phyloP scores from a whole-genome alignment of 2,797 vertebrate species.

The Acanthurus lineatus region DNA sequence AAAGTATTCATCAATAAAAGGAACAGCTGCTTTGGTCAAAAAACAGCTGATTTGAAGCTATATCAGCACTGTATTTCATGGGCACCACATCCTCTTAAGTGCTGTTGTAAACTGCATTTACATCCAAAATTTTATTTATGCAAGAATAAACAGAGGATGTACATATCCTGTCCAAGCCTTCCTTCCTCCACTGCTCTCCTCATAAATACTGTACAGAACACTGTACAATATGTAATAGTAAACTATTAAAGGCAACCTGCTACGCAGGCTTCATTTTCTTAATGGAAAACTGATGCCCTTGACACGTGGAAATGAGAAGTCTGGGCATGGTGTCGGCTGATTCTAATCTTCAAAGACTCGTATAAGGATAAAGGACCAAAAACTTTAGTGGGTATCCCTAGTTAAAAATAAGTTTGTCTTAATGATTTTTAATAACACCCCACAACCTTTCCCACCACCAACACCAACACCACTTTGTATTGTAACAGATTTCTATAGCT shows the following conservation, averaged over 20 bases:
- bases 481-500: conserved; percentile 4
- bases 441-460: neutral
- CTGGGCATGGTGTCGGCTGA: neutral
- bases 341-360: neutral
- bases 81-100: conserved; percentile 30
- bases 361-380: neutral
- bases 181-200: neutral
- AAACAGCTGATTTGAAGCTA: conserved; percentile 50
- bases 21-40: conserved; percentile 46
- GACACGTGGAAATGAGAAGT: neutral
- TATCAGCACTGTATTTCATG: conserved; percentile 39
- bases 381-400: neutral
- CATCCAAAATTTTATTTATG: conserved; percentile 29
- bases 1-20: conserved; percentile 35
- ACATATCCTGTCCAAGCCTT: conserved; percentile 6
- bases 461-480: conserved; percentile 1
- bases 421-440: too few relatives aligned
- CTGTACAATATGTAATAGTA: neutral
- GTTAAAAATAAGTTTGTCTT: neutral
- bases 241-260: neutral
- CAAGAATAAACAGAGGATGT: conserved; percentile 13
- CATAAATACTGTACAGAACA: conserved; percentile 8
- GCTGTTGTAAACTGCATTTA: conserved; percentile 35
- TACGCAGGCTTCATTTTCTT: neutral
- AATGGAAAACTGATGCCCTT: neutral